Base-by-base conservation (phyloP, 2,113 vertebrate genomes). In the Barbus barbus region DNA sequence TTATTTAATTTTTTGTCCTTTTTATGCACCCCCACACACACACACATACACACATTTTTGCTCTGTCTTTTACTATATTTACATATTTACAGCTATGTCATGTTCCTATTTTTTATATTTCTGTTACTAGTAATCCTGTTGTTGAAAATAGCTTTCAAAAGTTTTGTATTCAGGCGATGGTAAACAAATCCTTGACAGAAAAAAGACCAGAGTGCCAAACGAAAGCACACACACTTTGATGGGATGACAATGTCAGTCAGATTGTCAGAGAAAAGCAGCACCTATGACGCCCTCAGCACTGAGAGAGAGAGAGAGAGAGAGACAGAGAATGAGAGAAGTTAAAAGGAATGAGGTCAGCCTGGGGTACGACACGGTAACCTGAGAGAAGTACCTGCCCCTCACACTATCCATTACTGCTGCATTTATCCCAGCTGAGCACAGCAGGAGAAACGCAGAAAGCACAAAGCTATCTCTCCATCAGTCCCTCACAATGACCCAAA, bases 331-430 rank as follows among this genome's bases (percentile, higher is more conserved):
- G 51, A 33, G 81, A 77, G 24, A 58, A 65, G 58, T 44, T 31
- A 8, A 60, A 61, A 67, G 18, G 53, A 78, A 56, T 46, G 81
- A 78, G 76, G 76, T 76, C 67, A 84, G 81, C 73, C 71, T 61
- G 79, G 78, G 78, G 44, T 79, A 41, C 67, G 5, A 74, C 7
- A n/a, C 6, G 24, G 80, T 81, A 87, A 89, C 71, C 56, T 26
- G 85, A 87, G 83, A 76, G 67, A 48, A 63, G 20, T 14, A 60
- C 82, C 73, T 83, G 53, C 36, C 31, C 53, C 38, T 67, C 36
- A 13, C 9, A 77, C 74, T 77, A 81, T 87, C 81, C 69, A 67
- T 89, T 84, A 78, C 86, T 73, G 56, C 82, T 78, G 67, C 79
- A 22, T 89, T 83, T 87, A 83, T 89, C 72, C 81, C 36, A 72